These are phyloP conservation scores for Anguilla obscura DNA, from an alignment of 2,797 vertebrate genomes.

Conservation along the genomic window DNA sequence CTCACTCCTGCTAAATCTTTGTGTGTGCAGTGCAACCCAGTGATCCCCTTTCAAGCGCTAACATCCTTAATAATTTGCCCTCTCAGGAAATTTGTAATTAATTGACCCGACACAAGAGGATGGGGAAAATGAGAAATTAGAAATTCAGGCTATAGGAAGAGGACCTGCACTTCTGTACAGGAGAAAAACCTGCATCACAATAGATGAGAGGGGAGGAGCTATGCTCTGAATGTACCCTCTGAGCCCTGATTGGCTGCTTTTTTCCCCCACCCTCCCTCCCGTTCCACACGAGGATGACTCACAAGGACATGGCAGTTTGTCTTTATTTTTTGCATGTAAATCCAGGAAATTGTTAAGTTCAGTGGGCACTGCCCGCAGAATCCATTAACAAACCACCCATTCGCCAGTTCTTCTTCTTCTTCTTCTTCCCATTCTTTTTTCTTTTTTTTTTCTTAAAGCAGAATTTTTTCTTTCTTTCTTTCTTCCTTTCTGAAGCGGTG, in stretches of 20 bases:
- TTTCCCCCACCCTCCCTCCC: slow-evolving; percentile 36
- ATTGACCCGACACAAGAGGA: slow-evolving; percentile 46
- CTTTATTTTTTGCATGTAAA: slow-evolving; percentile 34
- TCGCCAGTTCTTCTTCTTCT: not conserved
- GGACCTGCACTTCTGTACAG: not conserved
- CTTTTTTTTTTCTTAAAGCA: not conserved
- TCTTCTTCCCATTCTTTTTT: not conserved
- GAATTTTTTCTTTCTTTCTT: not conserved
- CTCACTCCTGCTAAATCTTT: not conserved
- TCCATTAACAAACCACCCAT: slow-evolving; percentile 73
- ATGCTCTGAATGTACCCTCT: not conserved
- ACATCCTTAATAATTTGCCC: slow-evolving; percentile 47
- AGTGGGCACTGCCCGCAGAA: slow-evolving; percentile 77
- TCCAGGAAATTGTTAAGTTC: slow-evolving; percentile 72
- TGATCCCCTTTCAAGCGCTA: slow-evolving; percentile 33
- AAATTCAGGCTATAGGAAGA: not conserved
- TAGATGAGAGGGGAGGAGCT: not conserved
- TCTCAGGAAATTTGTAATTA: slow-evolving; percentile 48
- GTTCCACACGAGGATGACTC: slow-evolving; percentile 68
- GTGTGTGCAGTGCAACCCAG: slow-evolving; percentile 25
- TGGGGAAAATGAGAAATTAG: slow-evolving; percentile 31
- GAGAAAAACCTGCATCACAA: not conserved
- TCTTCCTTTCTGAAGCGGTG: slow-evolving; percentile 69
- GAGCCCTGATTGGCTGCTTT: slow-evolving; percentile 31
- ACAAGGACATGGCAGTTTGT: slow-evolving; percentile 70